phyloP scores from a whole-genome alignment of 92 coral and sea anemone genomes.

The Porites lobata region DNA sequence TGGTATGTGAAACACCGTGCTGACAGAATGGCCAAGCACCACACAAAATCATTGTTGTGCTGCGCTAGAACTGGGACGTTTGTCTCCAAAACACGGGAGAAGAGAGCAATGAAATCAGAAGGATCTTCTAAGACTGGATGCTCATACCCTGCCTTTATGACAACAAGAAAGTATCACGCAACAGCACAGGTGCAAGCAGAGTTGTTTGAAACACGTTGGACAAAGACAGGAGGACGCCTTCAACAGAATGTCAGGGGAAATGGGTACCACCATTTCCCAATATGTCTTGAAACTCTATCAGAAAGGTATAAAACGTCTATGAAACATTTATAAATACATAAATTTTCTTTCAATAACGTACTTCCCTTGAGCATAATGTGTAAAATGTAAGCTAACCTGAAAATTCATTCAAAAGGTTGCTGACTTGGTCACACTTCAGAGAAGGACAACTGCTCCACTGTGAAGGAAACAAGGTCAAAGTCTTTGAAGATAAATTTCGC shows the following conservation, averaged over 20 bases:
- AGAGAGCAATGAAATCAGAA: conserved; percentile 47
- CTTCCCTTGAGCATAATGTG: too few species aligned
- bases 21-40: neutral
- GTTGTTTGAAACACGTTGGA: conserved; percentile 54
- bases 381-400: too few species aligned
- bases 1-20: conserved; percentile 26
- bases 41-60: conserved; percentile 23
- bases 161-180: conserved; percentile 8
- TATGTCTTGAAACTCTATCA: too few species aligned
- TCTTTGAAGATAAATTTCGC: too few species aligned
- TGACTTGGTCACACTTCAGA: too few species aligned
- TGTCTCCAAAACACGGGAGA: conserved; percentile 21
- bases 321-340: too few species aligned
- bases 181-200: conserved; percentile 54
- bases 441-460: too few species aligned
- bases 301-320: too few species aligned
- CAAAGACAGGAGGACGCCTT: conserved; percentile 41
- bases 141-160: conserved; percentile 49
- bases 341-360: too few species aligned
- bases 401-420: too few species aligned
- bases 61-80: conserved; percentile 40
- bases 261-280: neutral
- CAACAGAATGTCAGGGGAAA: conserved; percentile 34
- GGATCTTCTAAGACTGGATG: conserved; percentile 46
- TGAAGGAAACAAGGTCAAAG: too few species aligned